Evolutionary conservation across 2,113 vertebrate genomes (phyloP).

Genomic region (Ammodytes dubius): DNA sequence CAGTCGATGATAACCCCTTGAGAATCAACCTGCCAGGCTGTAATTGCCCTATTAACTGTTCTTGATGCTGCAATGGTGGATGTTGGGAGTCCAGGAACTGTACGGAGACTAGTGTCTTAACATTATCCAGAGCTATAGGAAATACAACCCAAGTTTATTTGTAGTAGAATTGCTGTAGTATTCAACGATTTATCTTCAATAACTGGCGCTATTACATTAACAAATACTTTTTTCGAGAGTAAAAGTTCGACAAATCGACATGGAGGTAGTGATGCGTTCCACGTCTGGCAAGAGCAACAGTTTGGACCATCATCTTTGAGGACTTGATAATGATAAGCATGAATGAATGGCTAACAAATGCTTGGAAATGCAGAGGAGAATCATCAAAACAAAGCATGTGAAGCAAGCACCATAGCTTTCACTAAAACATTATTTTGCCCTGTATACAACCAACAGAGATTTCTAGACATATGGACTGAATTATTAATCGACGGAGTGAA

Average conservation of each 20-base stretch:
- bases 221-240: neutral
- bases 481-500: neutral
- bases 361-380: neutral
- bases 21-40: slow-evolving; percentile 28
- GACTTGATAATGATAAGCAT: neutral
- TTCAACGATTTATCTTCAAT: neutral
- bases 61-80: slow-evolving; percentile 4
- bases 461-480: neutral
- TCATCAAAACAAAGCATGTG: neutral
- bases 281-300: neutral
- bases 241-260: neutral
- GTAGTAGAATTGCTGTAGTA: neutral
- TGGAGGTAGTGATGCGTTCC: neutral
- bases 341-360: neutral
- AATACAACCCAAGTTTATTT: neutral
- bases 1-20: slow-evolving; percentile 5
- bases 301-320: neutral
- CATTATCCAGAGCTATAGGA: slow-evolving; percentile 3
- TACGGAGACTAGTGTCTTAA: slow-evolving; percentile 4
- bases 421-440: neutral
- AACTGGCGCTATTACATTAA: neutral
- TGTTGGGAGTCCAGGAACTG: neutral
- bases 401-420: neutral
- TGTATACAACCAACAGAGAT: neutral
- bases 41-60: slow-evolving; percentile 57